Evolutionary conservation across 2,113 vertebrate species (phyloP).

Genomic region (Clarias macrocephalus): DNA sequence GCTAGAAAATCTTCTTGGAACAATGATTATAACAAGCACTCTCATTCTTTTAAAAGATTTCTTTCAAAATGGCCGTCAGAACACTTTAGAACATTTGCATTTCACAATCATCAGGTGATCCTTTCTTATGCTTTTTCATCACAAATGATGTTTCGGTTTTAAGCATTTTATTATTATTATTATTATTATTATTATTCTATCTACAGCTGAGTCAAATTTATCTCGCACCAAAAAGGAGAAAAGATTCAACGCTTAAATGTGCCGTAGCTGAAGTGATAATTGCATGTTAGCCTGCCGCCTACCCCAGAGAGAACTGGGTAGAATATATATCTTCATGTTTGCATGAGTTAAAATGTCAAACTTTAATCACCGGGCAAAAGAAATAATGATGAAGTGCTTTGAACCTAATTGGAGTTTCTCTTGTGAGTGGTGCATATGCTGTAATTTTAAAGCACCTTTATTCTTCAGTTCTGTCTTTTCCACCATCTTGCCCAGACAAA

Average conservation of each 20-base stretch:
- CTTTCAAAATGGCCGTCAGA: constrained; percentile 6
- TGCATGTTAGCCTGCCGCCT: constrained; percentile 43
- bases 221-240: constrained; percentile 35
- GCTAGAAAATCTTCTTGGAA: constrained; percentile 17
- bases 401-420: constrained; percentile 49
- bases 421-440: constrained; percentile 24
- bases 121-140: constrained; percentile 16
- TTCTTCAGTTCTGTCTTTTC: constrained; percentile 21
- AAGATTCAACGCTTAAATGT: constrained; percentile 42
- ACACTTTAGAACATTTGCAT: constrained; percentile 23
- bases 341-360: constrained; percentile 55
- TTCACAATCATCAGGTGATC: constrained; percentile 38
- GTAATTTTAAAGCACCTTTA: constrained; percentile 43
- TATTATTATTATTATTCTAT: constrained; percentile 34
- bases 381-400: constrained; percentile 53
- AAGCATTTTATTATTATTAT: constrained; percentile 1
- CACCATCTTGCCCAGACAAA: constrained; percentile 40
- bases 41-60: constrained; percentile 22
- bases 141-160: constrained; percentile 3
- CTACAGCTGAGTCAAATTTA: constrained; percentile 37
- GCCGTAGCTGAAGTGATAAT: constrained; percentile 52
- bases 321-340: constrained; percentile 52
- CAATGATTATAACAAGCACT: constrained; percentile 16
- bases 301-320: constrained; percentile 30
- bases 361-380: constrained; percentile 47